Conservation (phyloP, 2,888 invertebrate genomes). For the Amphipoea lucens region DNA sequence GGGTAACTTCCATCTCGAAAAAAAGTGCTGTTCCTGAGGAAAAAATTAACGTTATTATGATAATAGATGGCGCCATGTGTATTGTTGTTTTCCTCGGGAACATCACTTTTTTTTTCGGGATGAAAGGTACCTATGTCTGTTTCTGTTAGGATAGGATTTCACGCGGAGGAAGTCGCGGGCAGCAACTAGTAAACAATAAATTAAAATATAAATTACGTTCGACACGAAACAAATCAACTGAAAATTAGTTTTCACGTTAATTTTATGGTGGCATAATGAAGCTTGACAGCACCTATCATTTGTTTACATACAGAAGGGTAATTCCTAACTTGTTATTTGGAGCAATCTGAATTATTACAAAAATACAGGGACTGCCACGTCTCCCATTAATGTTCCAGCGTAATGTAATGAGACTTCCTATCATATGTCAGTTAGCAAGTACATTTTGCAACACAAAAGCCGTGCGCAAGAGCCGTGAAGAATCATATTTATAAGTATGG, state of each 20-base stretch:
- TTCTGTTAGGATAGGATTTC: too few species aligned
- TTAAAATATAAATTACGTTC: conserved; percentile 1
- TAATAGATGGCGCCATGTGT: too few species aligned
- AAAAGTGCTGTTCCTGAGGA: too few species aligned
- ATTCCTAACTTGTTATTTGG: background rate
- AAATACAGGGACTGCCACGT: conserved; percentile 8
- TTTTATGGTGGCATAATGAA: background rate
- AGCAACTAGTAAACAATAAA: background rate
- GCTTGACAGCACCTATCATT: conserved; percentile 1
- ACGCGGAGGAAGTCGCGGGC: too few species aligned
- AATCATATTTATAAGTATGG: conserved; percentile 78
- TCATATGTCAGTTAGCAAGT: conserved; percentile 62
- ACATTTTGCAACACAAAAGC: conserved; percentile 62
- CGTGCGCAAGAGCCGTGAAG: conserved; percentile 73
- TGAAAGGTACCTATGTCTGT: too few species aligned
- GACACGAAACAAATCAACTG: conserved; percentile 2
- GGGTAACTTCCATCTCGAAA: too few species aligned
- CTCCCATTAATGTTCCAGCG: conserved; percentile 40
- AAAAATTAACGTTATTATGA: too few species aligned
- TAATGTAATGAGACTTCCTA: conserved; percentile 58
- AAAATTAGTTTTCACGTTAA: background rate
- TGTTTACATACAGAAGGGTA: background rate
- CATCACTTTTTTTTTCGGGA: too few species aligned
- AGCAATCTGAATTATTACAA: conserved; percentile 16
- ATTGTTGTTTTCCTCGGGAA: too few species aligned